Base-by-base conservation (phyloP, 2,113 vertebrate genomes). In the Phaethornis superciliosus region DNA sequence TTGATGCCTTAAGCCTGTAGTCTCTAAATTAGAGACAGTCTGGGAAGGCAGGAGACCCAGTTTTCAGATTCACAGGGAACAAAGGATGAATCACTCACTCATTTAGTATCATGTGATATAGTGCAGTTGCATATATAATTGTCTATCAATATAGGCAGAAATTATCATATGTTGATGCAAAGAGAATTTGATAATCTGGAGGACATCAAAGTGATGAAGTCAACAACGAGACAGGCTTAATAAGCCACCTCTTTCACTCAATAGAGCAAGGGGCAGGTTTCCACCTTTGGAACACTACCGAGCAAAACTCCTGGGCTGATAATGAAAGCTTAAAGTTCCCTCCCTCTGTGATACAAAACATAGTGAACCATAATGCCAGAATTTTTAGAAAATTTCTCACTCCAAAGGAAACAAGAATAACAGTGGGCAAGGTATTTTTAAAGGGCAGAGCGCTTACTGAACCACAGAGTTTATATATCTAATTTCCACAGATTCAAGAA, bases 121-220 rank as follows among this genome's bases (percentile, higher is more conserved):
- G 37, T 26, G 33, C 52, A 80, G 75, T 40, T 85, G 51, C 88
- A 88, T 52, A 54, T 77, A 37, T 70, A 82, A 85, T 89, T 88
- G 40, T 52, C 89, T 76, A 85, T 95, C 93, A 88, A 91, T 89
- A 93, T 32, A 93, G 52, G 60, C 11, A 83, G 56, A 85, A 75
- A 92, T 88, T 85, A 76, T 55, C 46, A 51, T 70, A 46, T 27
- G 9, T 64, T 85, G 91, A 85, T 46, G 67, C 15, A 82, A 60
- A 92, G 21, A 67, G 54, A 81, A 76, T 35, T 80, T 77, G 63
- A 82, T 67, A 40, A 90, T 62, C 79, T 68, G 16, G 20, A 64
- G 76, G 72, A 81, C 70, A 82, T 85, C 75, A 75, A 74, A 74
- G 42, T 12, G 27, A 88, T 51, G 44, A 95, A 77, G 33, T 55